Evolutionary conservation across 1,140 invertebrate species (phyloP).

Genomic region (Cyclargus thomasi): DNA sequence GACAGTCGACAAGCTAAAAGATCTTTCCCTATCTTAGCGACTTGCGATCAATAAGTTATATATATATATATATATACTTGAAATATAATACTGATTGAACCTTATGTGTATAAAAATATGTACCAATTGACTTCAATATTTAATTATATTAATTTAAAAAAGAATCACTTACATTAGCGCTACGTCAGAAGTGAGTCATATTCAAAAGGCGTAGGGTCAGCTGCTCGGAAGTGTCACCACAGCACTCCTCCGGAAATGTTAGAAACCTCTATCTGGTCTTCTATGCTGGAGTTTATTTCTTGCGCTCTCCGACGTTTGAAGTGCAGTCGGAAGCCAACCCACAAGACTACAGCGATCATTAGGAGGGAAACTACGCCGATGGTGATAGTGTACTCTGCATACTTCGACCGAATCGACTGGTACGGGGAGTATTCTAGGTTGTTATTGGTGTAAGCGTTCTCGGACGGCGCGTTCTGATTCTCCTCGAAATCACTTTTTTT

Average conservation of each 20-base stretch:
- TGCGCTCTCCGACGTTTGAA: slow-evolving; percentile 59
- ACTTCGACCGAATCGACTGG: slow-evolving; percentile 40
- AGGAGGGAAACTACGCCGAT: slow-evolving; percentile 46
- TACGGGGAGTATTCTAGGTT: slow-evolving; percentile 61
- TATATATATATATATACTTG: too few species aligned
- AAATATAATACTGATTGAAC: too few species aligned
- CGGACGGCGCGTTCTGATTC: background rate
- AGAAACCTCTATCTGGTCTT: slow-evolving; percentile 81
- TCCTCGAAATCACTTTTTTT: background rate
- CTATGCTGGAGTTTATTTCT: slow-evolving; percentile 54
- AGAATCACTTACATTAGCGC: slow-evolving; percentile 61
- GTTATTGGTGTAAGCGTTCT: slow-evolving; percentile 37
- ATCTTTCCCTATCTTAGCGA: too few species aligned
- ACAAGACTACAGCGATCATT: slow-evolving; percentile 63
- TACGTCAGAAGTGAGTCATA: slow-evolving; percentile 76
- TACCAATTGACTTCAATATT: too few species aligned
- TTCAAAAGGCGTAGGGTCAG: slow-evolving; percentile 75
- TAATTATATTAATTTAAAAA: slow-evolving; percentile 18
- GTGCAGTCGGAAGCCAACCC: slow-evolving; percentile 63
- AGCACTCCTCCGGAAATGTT: slow-evolving; percentile 80
- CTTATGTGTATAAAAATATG: too few species aligned
- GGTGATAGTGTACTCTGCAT: slow-evolving; percentile 57
- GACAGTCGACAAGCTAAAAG: background rate
- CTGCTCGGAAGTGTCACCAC: slow-evolving; percentile 80
- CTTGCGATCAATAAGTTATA: too few species aligned